Evolutionary conservation across 2,113 vertebrate genomes (phyloP), one percentile per base, ranked within the genome.

Genomic region (Amazona guildingii): DNA sequence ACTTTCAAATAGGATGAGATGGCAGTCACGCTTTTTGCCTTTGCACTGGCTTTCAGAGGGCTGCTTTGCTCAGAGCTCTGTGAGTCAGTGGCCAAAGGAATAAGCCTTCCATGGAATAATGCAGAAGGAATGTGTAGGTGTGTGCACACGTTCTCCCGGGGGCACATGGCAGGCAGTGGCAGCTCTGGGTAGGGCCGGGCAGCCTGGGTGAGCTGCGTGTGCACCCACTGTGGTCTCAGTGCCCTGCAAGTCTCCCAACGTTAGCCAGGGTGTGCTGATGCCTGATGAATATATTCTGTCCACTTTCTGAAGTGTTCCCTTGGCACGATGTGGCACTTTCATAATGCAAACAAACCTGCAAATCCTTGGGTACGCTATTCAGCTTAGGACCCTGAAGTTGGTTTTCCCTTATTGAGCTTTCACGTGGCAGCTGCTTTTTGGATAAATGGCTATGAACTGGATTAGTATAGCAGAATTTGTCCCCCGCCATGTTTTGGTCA

Each of bases 71-170:
- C 44, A 28, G 43, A 83, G 68, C 77, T 63, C 73, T 10, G 52
- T 23, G 49, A 54, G 20, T 59, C 5, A 3, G 33, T 68, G 82
- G 82, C 88, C 85, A 61, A 52, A 76, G 82, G 82, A 59, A 83
- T 2, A 44, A 96, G 10, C 43, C 73, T 95, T 37, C 73, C 73
- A 64, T 89, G 93, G 84, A 33, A 83, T 95, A 93, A 95, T 84
- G 82, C 93, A 44, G 82, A 86, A 96, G 43, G 91, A 89, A 89
- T 86, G 77, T 6, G 28, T 59, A 83, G 95, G 85, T 77, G 88
- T 91, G 81, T 10, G 43, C 77, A 20, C 44, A 39, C 1, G 4
- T 76, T 93, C 88, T 83, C 43, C 95, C 93, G 6, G 57, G 73
- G 63, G 33, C 73, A 72, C 52, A 2, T 29, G 49, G 88, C 95